Base-by-base conservation (phyloP, 2,888 invertebrate species). In the Oscheius sp. region DNA sequence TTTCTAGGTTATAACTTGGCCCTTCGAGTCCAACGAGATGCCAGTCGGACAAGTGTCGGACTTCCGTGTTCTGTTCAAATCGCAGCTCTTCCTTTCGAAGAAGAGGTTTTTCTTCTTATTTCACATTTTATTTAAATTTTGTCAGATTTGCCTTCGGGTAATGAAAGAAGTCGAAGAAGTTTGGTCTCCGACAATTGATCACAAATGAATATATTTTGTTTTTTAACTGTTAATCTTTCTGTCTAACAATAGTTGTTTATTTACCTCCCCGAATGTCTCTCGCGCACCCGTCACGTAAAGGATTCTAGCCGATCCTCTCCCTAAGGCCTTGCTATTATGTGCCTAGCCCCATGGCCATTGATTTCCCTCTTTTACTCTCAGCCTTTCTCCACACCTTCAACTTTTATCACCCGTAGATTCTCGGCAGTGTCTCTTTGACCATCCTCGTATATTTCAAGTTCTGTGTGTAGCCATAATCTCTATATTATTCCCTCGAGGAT, bases 51-150 rank as follows among this genome's bases (percentile, higher is more conserved):
- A 25, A 79, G 81, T 9, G 78, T 73, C 18, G 87, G 85, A 23
- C 69, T 86, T 55, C 87, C 87, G 0, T 66, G 80, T 23, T 71
- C 79, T n/a, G 86, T 87, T 1, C 87, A 87, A 72, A 72, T 81
- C 12, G 87, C 84, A 16, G 73, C 81, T 12, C 73, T 79, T 9
- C 84, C 84, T 2, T 78, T 64, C 35, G 78, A 83, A n/a, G 87
- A 86, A 63, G 86, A 86, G n/a, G n/a, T n/a, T n/a, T n/a, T n/a
- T n/a, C n/a, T n/a, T n/a, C n/a, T n/a, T n/a, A n/a, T n/a, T n/a
- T n/a, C n/a, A n/a, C n/a, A n/a, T n/a, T n/a, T n/a, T n/a, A n/a
- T n/a, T n/a, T n/a, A n/a, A n/a, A n/a, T n/a, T n/a, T n/a, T n/a
- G n/a, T n/a, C n/a, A n/a, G 46, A 49, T 76, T 7, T 87, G 86